Evolutionary conservation across 2,797 vertebrate genomes (phyloP).

Genomic region (Odontamblyopus lacepedii): DNA sequence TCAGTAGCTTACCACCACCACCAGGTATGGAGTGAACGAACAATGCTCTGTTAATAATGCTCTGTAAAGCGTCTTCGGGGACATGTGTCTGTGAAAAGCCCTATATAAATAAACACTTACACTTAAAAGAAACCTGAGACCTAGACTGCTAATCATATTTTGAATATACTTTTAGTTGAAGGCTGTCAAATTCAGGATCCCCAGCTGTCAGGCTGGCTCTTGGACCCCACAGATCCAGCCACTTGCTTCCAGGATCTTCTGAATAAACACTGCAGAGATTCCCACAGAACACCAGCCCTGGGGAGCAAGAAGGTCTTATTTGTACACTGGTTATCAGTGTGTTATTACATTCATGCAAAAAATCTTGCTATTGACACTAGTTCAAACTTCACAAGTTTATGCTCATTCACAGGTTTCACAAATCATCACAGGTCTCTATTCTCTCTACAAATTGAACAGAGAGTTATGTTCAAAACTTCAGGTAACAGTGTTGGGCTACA

Average conservation of each 20-base stretch:
- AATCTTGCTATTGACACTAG: not conserved
- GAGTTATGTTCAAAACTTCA: conserved; percentile 76
- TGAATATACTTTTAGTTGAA: conserved; percentile 69
- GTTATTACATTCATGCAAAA: not conserved
- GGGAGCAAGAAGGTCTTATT: conserved; percentile 58
- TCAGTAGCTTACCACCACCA: too few relatives aligned
- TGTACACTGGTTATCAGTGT: too few relatives aligned
- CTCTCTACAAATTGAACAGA: conserved; percentile 77
- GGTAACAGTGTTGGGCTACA: conserved; percentile 56
- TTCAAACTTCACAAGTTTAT: not conserved
- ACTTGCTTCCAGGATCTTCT: conserved; percentile 83
- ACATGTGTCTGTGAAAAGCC: too few relatives aligned
- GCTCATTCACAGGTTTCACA: conserved; percentile 69
- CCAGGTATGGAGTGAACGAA: too few relatives aligned
- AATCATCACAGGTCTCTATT: conserved; percentile 70
- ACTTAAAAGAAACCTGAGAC: not conserved
- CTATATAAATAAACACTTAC: too few relatives aligned
- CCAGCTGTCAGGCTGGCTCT: conserved; percentile 88
- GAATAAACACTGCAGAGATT: conserved; percentile 72
- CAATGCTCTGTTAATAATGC: too few relatives aligned
- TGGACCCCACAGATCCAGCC: conserved; percentile 83
- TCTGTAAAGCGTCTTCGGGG: too few relatives aligned
- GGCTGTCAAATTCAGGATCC: conserved; percentile 83
- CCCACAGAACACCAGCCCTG: conserved; percentile 15
- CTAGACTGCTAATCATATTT: not conserved